Conservation (phyloP, 2,888 invertebrate genomes). For the Pasiphila rectangulata region DNA sequence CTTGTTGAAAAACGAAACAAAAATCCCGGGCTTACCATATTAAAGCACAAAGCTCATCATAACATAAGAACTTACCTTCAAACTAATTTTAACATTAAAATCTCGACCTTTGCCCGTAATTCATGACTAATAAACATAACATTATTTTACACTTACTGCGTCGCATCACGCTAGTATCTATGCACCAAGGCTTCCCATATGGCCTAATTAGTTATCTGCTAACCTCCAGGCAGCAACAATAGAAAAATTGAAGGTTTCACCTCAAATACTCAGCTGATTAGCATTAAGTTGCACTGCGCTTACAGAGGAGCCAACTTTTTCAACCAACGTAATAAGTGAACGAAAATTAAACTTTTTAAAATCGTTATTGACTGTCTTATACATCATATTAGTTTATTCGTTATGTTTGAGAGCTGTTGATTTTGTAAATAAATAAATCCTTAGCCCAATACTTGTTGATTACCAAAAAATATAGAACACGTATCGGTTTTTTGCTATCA, state of each 20-base stretch:
- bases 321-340: slow-evolving; percentile 1
- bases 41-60: neutral
- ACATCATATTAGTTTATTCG: no score
- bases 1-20: no score
- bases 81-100: slow-evolving; percentile 3
- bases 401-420: no score
- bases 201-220: slow-evolving; percentile 69
- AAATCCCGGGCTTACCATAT: no score
- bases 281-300: neutral
- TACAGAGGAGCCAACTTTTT: slow-evolving; percentile 1
- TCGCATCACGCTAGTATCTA: slow-evolving; percentile 34
- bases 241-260: slow-evolving; percentile 51
- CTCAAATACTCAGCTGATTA: neutral
- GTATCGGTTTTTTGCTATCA: no score
- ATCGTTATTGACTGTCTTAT: no score
- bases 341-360: no score
- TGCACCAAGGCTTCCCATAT: slow-evolving; percentile 63
- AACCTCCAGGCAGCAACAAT: slow-evolving; percentile 57
- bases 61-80: slow-evolving; percentile 10
- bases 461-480: no score
- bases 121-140: slow-evolving; percentile 23
- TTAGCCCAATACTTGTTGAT: no score
- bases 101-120: slow-evolving; percentile 12
- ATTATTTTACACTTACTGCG: slow-evolving; percentile 32
- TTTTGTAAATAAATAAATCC: no score